These are phyloP conservation scores for Ruditapes philippinarum DNA, from an alignment of 1,140 invertebrate genomes.

Conservation along the genomic window DNA sequence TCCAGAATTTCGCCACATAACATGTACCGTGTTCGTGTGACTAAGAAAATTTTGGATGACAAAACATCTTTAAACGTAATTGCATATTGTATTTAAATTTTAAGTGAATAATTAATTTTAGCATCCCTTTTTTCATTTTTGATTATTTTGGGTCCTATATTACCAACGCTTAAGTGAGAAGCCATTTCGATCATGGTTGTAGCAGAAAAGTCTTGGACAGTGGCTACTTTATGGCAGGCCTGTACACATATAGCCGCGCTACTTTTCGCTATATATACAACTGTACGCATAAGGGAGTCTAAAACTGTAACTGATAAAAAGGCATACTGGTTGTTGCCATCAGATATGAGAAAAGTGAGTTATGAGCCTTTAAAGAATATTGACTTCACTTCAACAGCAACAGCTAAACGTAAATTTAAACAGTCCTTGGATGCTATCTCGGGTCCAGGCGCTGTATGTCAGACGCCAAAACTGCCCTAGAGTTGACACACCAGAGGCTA, in stretches of 20 bases:
- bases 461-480: background rate
- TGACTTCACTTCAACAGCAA: conserved; percentile 56
- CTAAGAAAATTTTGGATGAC: no score
- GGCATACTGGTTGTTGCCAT: conserved; percentile 67
- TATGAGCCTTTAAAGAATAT: conserved; percentile 32
- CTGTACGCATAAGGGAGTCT: conserved; percentile 49
- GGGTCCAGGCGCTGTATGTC: conserved; percentile 5
- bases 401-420: conserved; percentile 11
- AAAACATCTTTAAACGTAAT: no score
- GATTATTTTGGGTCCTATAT: conserved; percentile 23
- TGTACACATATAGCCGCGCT: conserved; percentile 67
- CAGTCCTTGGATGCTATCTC: background rate
- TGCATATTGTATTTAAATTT: no score
- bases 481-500: background rate
- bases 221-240: conserved; percentile 70
- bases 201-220: no score
- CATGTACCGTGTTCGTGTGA: no score
- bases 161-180: conserved; percentile 24
- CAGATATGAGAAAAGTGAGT: conserved; percentile 32
- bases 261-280: conserved; percentile 63
- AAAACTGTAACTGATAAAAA: conserved; percentile 66
- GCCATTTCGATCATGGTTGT: conserved; percentile 23
- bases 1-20: no score
- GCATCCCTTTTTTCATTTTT: no score
- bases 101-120: no score